Evolutionary conservation across 2,113 vertebrate genomes (phyloP).

Genomic region (Cephalopterus ornatus): DNA sequence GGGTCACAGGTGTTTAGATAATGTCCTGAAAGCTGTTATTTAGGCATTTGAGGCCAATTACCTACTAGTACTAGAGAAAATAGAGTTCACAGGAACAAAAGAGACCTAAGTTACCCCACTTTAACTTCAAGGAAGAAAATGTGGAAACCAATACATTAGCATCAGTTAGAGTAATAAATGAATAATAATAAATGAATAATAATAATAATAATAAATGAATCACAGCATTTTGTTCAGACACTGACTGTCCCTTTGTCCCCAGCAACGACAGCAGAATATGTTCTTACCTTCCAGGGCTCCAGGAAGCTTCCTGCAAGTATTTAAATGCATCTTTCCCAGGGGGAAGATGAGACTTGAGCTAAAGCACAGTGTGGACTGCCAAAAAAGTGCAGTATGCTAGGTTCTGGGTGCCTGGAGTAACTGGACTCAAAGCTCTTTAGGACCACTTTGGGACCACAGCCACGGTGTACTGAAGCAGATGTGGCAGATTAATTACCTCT

Average conservation of each 20-base stretch:
- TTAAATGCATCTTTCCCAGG: background rate
- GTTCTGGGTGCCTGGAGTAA: background rate
- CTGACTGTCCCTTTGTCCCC: background rate
- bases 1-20: background rate
- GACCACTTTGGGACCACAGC: background rate
- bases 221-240: background rate
- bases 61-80: background rate
- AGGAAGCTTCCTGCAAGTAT: background rate
- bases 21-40: background rate
- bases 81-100: background rate
- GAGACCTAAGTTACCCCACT: background rate
- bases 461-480: background rate
- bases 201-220: background rate
- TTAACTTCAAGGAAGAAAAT: background rate
- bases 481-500: background rate
- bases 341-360: background rate
- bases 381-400: background rate
- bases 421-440: background rate
- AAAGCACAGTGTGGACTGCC: accelerated
- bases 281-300: background rate
- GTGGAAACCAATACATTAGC: background rate
- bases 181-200: too few species aligned
- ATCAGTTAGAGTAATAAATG: background rate
- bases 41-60: background rate
- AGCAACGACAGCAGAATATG: background rate